phyloP scores from a whole-genome alignment of 2,888 invertebrate genomes.

The Pristionchus mayeri region DNA sequence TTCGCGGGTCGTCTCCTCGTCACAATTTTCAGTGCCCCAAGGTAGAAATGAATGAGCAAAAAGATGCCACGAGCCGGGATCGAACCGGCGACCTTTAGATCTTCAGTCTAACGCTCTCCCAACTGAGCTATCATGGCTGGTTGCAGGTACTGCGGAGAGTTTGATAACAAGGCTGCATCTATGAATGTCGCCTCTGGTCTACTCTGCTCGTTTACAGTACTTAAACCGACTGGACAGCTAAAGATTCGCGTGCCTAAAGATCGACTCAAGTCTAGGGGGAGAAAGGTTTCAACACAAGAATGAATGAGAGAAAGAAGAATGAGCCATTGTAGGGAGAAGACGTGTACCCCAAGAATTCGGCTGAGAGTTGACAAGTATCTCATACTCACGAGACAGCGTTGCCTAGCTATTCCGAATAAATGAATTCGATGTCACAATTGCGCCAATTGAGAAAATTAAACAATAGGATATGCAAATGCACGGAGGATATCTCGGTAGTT shows the following conservation, averaged over 20 bases:
- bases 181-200: slow-evolving; percentile 59
- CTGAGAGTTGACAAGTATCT: background rate
- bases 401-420: slow-evolving; percentile 37
- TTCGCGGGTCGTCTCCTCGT: slow-evolving; percentile 55
- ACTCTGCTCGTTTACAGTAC: slow-evolving; percentile 23
- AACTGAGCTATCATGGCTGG: slow-evolving; percentile 71
- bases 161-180: slow-evolving; percentile 62
- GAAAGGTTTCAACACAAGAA: background rate
- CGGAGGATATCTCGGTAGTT: background rate
- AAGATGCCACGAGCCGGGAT: slow-evolving; percentile 70
- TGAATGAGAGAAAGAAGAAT: background rate
- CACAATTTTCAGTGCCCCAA: slow-evolving; percentile 61
- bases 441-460: background rate
- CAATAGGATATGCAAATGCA: background rate
- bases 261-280: background rate
- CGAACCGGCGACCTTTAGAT: slow-evolving; percentile 75
- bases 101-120: slow-evolving; percentile 76
- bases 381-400: background rate
- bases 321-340: slow-evolving; percentile 1
- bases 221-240: slow-evolving; percentile 38
- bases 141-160: slow-evolving; percentile 61
- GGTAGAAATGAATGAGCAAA: background rate
- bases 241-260: slow-evolving; percentile 30
- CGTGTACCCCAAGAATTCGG: background rate
- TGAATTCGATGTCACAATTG: slow-evolving; percentile 9